Base-by-base conservation (phyloP, 2,888 invertebrate genomes). In the Azorinus chamasolen region DNA sequence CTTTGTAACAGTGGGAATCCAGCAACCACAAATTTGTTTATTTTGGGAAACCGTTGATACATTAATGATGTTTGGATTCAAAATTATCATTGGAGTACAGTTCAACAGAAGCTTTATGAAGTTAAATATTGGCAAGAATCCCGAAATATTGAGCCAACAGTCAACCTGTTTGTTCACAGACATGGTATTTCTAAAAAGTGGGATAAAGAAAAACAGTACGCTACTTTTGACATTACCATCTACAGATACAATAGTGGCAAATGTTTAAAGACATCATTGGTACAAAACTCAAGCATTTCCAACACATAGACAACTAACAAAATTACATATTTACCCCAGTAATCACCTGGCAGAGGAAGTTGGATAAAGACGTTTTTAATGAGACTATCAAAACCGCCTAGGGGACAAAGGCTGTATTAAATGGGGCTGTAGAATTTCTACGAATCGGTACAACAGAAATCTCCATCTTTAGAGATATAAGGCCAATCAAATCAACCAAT, bases 281-380 rank as follows among this genome's bases (percentile, higher is more conserved):
- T 81, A 83, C 55, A 43, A 48, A 16, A 20, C 32, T 18, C 64
- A 79, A 50, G 53, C 54, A 10, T 25, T 82, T 2, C 62, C 72
- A 55, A 50, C 77, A 0, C 81, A 83, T 46, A 53, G 71, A 46
- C 65, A 58, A 32, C 59, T 84, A 2, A 66, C 69, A 0, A 68
- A 74, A 48, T 77, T 77, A 32, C 82, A 84, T 27, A 25, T 82
- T 4, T 69, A 54, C 51, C 70, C 61, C 25, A 43, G 76, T 2
- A 84, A 84, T 32, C 72, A 79, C 24, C 57, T 84, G n/a, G 84
- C 78, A 14, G 82, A 84, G 54, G 72, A 84, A 14, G 78, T 79
- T 3, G n/a, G 0, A 69, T 79, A 39, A 79, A 80, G 77, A 25
- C 79, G 0, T 22, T 78, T 48, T 48, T 80, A 6, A 68, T 83